These are phyloP conservation scores for human DNA, from an alignment of 2,113 vertebrate genomes.

Conservation along the genomic window DNA sequence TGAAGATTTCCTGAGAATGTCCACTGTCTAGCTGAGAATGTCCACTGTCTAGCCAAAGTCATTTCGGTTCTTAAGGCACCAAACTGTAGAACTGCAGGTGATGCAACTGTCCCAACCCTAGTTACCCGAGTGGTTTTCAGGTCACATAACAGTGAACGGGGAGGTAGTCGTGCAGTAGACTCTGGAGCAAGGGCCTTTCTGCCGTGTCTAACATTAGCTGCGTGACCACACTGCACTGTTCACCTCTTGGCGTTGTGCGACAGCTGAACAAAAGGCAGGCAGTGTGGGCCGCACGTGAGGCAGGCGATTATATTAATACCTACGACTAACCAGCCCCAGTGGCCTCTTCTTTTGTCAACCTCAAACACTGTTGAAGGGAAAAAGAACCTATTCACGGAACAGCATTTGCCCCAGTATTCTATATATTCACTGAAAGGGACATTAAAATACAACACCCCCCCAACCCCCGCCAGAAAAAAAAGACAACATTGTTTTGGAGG, in stretches of 20 bases:
- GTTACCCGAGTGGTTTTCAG: background rate
- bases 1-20: background rate
- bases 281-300: constrained; percentile 43
- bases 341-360: constrained; percentile 63
- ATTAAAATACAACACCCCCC: background rate
- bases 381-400: constrained; percentile 55
- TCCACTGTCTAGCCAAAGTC: background rate
- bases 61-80: background rate
- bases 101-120: background rate
- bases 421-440: background rate
- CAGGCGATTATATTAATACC: constrained; percentile 1
- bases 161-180: background rate
- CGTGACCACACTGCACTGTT: background rate
- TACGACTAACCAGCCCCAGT: constrained; percentile 33
- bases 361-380: background rate
- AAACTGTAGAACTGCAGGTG: background rate
- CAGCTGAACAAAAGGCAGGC: constrained; percentile 78
- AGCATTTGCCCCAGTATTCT: background rate
- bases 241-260: constrained; percentile 69
- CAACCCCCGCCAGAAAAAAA: background rate
- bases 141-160: background rate
- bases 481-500: constrained; percentile 57
- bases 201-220: background rate
- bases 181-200: background rate
- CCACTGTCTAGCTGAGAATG: background rate